These are phyloP conservation scores for Heliangelus exortis DNA, from an alignment of 2,797 vertebrate species.

Conservation along the genomic window DNA sequence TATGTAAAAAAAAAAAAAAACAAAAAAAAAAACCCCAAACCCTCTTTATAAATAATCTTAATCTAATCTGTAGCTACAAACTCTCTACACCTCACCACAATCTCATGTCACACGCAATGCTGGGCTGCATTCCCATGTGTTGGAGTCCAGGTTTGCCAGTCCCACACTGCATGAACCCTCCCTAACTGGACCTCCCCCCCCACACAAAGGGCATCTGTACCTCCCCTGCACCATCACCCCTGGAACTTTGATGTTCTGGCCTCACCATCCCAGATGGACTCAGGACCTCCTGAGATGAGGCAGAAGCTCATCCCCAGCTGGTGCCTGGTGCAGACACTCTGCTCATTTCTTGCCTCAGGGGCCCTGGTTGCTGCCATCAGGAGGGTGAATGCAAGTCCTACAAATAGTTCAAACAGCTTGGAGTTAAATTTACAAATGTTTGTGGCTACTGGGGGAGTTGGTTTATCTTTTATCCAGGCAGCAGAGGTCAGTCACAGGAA, in stretches of 20 bases:
- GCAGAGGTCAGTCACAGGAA: not conserved
- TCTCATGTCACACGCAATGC: not conserved
- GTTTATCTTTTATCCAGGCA: not conserved
- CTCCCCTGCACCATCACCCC: not conserved
- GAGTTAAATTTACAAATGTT: not conserved
- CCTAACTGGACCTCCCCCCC: not conserved
- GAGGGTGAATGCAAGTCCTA: not conserved
- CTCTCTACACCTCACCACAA: not conserved
- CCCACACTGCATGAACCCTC: accelerated
- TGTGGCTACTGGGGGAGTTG: not conserved
- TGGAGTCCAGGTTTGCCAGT: not conserved
- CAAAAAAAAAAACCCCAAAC: no score
- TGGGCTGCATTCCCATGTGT: not conserved
- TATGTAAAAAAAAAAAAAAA: not conserved
- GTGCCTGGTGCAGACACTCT: conserved; percentile 11
- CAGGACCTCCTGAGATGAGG: not conserved
- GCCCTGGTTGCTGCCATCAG: conserved; percentile 3
- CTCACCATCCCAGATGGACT: not conserved
- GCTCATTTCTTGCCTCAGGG: conserved; percentile 5
- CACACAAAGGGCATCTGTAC: not conserved
- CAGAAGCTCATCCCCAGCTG: conserved; percentile 43
- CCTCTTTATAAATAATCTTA: not conserved
- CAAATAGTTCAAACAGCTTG: conserved; percentile 22
- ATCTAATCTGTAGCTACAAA: not conserved
- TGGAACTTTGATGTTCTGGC: not conserved